A percentile compares a stretch with the other conserved stretches of the same genome.
phyloP scores from a whole-genome alignment of 2,888 invertebrate genomes.

The Pantelozetes paolii region DNA sequence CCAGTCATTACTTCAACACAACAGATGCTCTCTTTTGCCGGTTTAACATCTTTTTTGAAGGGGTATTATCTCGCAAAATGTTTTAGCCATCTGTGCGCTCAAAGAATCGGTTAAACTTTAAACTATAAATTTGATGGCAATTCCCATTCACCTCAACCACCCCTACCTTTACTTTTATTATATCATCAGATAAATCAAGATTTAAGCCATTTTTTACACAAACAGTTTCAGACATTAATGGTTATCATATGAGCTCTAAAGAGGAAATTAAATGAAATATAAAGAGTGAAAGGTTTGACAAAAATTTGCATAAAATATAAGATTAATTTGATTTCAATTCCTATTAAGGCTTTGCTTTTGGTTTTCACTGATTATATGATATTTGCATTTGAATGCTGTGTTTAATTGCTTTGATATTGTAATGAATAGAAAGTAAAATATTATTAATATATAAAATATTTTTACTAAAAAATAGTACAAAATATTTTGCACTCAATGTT shows the following conservation, averaged over 20 bases:
- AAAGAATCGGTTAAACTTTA: not conserved
- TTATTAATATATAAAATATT: not conserved
- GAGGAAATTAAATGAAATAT: not conserved
- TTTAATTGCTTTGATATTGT: not conserved
- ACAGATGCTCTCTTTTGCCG: constrained; percentile 29
- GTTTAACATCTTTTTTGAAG: not conserved
- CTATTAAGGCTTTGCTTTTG: not conserved
- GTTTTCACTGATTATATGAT: not conserved
- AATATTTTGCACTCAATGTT: not conserved
- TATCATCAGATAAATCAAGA: not conserved
- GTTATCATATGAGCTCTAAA: not conserved
- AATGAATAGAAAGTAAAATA: constrained; percentile 1
- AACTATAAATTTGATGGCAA: not conserved
- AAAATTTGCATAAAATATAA: not conserved
- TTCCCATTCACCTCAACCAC: not conserved
- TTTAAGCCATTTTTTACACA: not conserved
- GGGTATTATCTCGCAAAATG: not conserved
- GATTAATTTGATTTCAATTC: not conserved
- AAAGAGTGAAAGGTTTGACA: not conserved
- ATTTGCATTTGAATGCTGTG: not conserved
- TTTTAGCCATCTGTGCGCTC: constrained; percentile 6
- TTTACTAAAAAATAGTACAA: not conserved
- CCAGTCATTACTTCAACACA: not conserved
- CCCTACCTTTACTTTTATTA: not conserved
- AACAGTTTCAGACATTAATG: not conserved